phyloP scores from a whole-genome alignment of 2,797 vertebrate genomes.

The Cynopterus sphinx region DNA sequence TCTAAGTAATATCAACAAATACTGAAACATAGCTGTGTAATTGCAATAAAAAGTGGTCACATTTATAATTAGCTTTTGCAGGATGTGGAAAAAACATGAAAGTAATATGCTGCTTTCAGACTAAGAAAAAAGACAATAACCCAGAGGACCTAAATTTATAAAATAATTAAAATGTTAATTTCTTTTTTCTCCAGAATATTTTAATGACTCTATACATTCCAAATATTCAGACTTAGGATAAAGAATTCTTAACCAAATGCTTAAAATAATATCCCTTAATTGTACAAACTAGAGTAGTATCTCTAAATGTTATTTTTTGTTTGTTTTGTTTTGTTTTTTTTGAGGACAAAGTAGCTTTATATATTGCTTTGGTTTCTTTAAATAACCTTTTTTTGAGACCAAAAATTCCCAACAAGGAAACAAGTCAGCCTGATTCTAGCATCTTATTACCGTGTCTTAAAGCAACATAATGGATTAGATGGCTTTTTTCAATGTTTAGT shows the following conservation, averaged over 20 bases:
- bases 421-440: neutral
- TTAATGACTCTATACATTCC: constrained; percentile 60
- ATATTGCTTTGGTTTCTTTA: constrained; percentile 48
- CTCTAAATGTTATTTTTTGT: neutral
- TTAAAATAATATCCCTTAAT: constrained; percentile 42
- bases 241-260: constrained; percentile 41
- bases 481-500: constrained; percentile 5
- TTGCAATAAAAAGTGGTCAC: constrained; percentile 37
- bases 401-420: constrained; percentile 38
- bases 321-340: neutral
- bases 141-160: constrained; percentile 37
- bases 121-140: constrained; percentile 1
- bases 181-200: constrained; percentile 50
- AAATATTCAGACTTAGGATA: constrained; percentile 47
- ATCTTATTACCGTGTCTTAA: constrained; percentile 22
- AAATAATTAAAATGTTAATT: constrained; percentile 46
- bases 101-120: constrained; percentile 37
- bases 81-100: constrained; percentile 26
- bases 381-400: constrained; percentile 63
- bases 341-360: neutral
- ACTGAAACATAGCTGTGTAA: constrained; percentile 39
- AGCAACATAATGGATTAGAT: neutral
- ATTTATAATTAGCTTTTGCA: constrained; percentile 48
- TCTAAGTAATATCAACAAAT: constrained; percentile 53
- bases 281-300: constrained; percentile 15